phyloP scores from a whole-genome alignment of 1,140 invertebrate species.

The Tyrophagus putrescentiae region DNA sequence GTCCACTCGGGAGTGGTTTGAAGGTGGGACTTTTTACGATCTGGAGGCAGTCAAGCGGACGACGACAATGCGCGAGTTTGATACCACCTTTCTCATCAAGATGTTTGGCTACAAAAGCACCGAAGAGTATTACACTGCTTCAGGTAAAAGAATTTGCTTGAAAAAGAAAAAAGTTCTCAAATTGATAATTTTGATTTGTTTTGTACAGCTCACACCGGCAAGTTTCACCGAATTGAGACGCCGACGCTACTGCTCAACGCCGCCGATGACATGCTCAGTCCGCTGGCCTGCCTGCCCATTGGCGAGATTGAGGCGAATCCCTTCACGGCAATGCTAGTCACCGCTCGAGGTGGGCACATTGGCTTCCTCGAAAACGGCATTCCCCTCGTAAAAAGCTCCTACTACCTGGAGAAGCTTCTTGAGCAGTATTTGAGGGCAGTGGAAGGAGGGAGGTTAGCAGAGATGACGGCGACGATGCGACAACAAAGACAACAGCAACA shows the following conservation, averaged over 20 bases:
- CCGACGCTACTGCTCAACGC: conserved; percentile 61
- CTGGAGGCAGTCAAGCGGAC: conserved; percentile 37
- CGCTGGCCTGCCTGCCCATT: conserved; percentile 41
- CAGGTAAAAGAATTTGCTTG: too few relatives aligned
- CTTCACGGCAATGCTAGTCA: conserved; percentile 53
- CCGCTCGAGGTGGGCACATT: conserved; percentile 65
- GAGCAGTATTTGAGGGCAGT: conserved; percentile 9
- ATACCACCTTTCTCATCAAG: conserved; percentile 56
- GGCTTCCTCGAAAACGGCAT: conserved; percentile 56
- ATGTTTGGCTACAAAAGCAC: conserved; percentile 64
- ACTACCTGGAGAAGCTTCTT: conserved; percentile 9
- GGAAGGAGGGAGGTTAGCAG: too few relatives aligned
- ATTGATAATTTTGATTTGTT: too few relatives aligned
- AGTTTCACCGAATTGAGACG: conserved; percentile 49
- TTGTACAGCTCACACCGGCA: conserved; percentile 55
- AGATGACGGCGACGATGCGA: too few relatives aligned
- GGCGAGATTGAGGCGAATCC: conserved; percentile 17
- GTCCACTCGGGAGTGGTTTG: conserved; percentile 21
- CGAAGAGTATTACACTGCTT: conserved; percentile 59
- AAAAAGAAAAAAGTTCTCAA: too few relatives aligned
- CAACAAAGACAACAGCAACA: too few relatives aligned
- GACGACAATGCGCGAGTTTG: conserved; percentile 63
- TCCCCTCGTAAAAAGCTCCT: conserved; percentile 7
- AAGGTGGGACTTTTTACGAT: conserved; percentile 28
- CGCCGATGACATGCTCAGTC: conserved; percentile 71